Evolutionary conservation across 1,140 invertebrate genomes (phyloP), one percentile per base, ranked within the genome.

Genomic region (Melanaphis sacchari): DNA sequence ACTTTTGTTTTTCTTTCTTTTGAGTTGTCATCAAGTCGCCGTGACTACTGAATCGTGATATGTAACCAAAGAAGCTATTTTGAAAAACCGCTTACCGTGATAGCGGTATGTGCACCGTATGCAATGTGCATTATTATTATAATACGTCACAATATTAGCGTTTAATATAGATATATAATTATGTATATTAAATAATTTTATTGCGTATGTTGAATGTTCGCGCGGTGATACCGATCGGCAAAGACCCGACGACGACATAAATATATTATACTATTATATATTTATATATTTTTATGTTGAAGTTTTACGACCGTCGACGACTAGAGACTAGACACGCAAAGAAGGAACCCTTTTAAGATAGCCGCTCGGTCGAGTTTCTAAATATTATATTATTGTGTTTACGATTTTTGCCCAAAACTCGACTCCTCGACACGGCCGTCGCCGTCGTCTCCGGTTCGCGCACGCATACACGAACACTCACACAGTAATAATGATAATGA

Each of bases 151-250:
- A 38, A 82, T 82, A 82, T 82, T 82, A 82, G 76, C n/a, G 1
- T 82, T 38, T 82, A 38, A 81, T 18, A 31, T 36, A 41, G 0
- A 41, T 41, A 49, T 49, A 49, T 49, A 18, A 84, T 9, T 49
- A 88, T 87, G n/a, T n/a, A n/a, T n/a, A n/a, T n/a, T n/a, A n/a
- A n/a, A 87, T 24, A n/a, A 22, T 38, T 24, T 88, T 46, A 88
- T 88, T 52, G 88, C 88, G 49, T 89, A 89, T 49, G 46, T 49
- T 49, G 46, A 49, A 49, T 49, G 52, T 90, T 66, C 49, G 54
- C 89, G 89, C 52, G 38, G 38, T 40, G 89, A 90, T 90, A 66
- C 52, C 15, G 89, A 90, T 90, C 89, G 41, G 89, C 89, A 41
- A 22, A 31, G 36, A 38, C 46, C 41, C 6, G 85, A n/a, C 31